Base-by-base conservation (phyloP, 2,888 invertebrate species). In the Microctonus hyperodae region DNA sequence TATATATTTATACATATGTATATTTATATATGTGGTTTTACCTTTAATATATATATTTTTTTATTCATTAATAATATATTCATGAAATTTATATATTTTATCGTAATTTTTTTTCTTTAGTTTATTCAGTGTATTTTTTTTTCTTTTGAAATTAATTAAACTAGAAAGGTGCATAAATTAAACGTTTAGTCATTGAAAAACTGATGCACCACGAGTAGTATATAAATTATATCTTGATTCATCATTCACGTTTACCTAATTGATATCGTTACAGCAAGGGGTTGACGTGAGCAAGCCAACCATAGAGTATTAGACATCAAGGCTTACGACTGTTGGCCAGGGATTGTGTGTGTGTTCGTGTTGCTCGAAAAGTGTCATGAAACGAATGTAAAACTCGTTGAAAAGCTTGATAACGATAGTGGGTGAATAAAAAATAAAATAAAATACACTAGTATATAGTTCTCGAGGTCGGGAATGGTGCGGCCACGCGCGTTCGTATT, bases 361-460 rank as follows among this genome's bases (percentile, higher is more conserved):
- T 78, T 72, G 69, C 74, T 77, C 75, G 77, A 76, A 78, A 74
- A 78, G 78, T 77, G 78, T 79, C 79, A 75, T 77, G 77, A 75
- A 78, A 77, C 74, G 76, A 76, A 78, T 78, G 78, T 78, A 74
- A 78, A 79, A 76, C 77, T 76, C 74, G 77, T 70, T 78, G 79
- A 80, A 80, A 79, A 81, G 79, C 76, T 78, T 72, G 78, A 75
- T 76, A 74, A 75, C 77, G 78, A 79, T 81, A 80, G 75, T 73
- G 72, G 13, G 23, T 25, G 44, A 35, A 33, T n/a, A 44, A 23
- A 40, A 58, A 50, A 64, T 69, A 75, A 74, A 71, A 74, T 67
- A 71, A 73, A 68, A 73, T 70, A 73, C 68, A 73, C 72, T 72
- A 73, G 73, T 74, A 73, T 50, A 22, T 37, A 25, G 50, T 63